A percentile compares a stretch with the other conserved stretches of the same genome.
phyloP scores from a whole-genome alignment of 2,113 vertebrate genomes.

The Uropsilus gracilis region DNA sequence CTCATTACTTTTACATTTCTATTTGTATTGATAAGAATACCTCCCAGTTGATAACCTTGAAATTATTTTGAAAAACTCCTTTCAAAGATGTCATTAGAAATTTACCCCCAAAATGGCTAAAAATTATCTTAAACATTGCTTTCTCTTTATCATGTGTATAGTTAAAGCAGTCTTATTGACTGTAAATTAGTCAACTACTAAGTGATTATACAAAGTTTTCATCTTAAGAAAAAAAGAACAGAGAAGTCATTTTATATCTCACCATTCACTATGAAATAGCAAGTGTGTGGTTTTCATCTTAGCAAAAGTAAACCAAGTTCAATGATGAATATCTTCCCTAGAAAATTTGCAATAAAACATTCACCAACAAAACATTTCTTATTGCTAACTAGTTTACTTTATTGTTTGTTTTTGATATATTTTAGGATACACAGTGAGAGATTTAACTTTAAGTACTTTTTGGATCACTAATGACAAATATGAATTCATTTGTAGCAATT shows the following conservation, averaged over 20 bases:
- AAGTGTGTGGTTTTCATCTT: neutral
- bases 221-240: neutral
- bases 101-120: neutral
- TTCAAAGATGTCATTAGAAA: conserved; percentile 28
- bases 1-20: neutral
- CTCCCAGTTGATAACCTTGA: neutral
- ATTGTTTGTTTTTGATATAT: no score
- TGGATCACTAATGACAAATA: neutral
- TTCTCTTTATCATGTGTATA: neutral
- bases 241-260: neutral
- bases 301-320: neutral
- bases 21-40: conserved; percentile 2
- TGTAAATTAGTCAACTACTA: neutral
- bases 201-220: neutral
- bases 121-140: neutral
- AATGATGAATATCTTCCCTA: neutral
- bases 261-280: neutral
- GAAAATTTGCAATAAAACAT: neutral
- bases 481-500: neutral
- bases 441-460: neutral
- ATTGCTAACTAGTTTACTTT: neutral
- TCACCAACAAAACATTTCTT: neutral
- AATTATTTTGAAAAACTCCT: neutral
- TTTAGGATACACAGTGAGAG: no score
- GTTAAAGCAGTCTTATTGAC: neutral